Percentiles rank a stretch among this genome's conserved stretches.
These are phyloP conservation scores for Passer domesticus DNA, from an alignment of 2,113 vertebrate species.

Conservation along the genomic window DNA sequence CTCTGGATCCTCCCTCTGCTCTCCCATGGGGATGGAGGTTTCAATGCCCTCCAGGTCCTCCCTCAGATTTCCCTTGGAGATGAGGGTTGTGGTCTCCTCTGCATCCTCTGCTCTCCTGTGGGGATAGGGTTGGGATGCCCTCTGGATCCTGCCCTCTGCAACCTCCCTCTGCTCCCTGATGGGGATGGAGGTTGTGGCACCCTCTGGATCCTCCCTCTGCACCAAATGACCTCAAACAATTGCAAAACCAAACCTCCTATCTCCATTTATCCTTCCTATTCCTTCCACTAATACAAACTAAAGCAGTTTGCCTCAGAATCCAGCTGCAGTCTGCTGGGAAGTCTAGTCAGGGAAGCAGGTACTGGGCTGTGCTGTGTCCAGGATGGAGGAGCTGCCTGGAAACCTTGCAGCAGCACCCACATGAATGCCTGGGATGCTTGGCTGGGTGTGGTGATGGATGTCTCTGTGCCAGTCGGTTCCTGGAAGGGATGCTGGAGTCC, in stretches of 20 bases:
- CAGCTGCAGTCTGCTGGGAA: background rate
- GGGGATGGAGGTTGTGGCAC: background rate
- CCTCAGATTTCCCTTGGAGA: accelerated
- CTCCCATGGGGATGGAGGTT: background rate
- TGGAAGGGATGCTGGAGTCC: background rate
- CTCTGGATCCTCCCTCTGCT: background rate
- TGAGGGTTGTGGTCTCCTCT: background rate
- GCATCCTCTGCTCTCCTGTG: background rate
- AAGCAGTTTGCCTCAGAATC: background rate
- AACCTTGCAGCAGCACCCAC: background rate
- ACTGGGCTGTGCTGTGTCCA: background rate
- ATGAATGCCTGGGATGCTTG: background rate
- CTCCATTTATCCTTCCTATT: background rate
- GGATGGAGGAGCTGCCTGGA: background rate
- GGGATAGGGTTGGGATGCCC: background rate
- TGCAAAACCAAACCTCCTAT: background rate
- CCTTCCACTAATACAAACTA: background rate
- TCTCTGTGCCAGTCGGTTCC: background rate
- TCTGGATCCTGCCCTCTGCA: background rate
- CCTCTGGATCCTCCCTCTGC: background rate
- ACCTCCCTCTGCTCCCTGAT: background rate
- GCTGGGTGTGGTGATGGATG: background rate
- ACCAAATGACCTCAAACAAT: background rate
- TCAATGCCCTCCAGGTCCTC: background rate
- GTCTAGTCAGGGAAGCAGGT: background rate